Percentiles rank a stretch among this genome's conserved stretches.
Evolutionary conservation across 2,888 invertebrate genomes (phyloP).

Genomic region (Dolichomitus sp.): DNA sequence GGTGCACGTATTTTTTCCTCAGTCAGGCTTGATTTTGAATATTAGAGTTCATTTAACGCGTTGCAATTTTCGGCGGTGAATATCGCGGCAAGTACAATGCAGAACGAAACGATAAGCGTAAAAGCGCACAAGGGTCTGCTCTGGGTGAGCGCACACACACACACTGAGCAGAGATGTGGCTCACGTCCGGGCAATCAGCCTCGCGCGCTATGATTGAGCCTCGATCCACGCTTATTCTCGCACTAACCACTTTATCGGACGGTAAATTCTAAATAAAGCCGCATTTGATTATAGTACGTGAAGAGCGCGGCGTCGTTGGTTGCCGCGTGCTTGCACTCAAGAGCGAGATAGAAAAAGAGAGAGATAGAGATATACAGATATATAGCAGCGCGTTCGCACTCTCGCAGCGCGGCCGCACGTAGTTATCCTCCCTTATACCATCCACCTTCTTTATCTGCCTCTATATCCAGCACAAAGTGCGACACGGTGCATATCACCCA

Average conservation of each 20-base stretch:
- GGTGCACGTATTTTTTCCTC: too few species aligned
- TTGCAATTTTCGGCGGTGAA: slow-evolving; percentile 23
- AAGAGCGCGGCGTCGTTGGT: slow-evolving; percentile 1
- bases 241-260: slow-evolving; percentile 85
- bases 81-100: slow-evolving; percentile 3
- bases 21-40: not conserved
- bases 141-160: not conserved
- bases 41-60: not conserved
- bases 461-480: slow-evolving; percentile 41
- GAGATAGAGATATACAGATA: not conserved
- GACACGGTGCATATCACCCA: not conserved
- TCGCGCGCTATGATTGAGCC: slow-evolving; percentile 76
- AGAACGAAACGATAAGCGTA: slow-evolving; percentile 25
- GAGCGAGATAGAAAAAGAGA: not conserved
- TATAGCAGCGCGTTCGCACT: slow-evolving; percentile 61
- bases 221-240: slow-evolving; percentile 81
- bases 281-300: slow-evolving; percentile 81
- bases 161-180: slow-evolving; percentile 67
- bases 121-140: not conserved
- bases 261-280: slow-evolving; percentile 81
- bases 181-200: slow-evolving; percentile 85
- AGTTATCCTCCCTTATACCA: slow-evolving; percentile 80
- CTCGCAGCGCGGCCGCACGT: slow-evolving; percentile 67
- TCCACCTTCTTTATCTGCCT: slow-evolving; percentile 65
- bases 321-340: slow-evolving; percentile 24